A percentile compares a stretch with the other conserved stretches of the same genome.
Evolutionary conservation across 2,113 vertebrate genomes (phyloP).

Genomic region (Dunckerocampus dactyliophorus): DNA sequence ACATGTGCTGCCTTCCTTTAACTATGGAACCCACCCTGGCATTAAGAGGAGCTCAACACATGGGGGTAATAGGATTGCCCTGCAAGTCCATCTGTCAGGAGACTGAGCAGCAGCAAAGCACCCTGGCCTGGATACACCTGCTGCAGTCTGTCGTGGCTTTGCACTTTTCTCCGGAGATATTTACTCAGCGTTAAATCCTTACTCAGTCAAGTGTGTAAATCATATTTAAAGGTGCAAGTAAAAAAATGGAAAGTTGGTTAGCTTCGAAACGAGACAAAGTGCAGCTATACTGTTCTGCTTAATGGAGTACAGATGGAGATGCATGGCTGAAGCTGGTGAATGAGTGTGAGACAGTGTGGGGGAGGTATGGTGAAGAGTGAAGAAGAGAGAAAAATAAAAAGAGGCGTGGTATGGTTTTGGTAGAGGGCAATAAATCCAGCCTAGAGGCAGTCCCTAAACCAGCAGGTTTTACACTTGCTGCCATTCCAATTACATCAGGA

Average conservation of each 20-base stretch:
- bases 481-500: slow-evolving; percentile 70
- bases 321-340: slow-evolving; percentile 35
- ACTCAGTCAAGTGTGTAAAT: slow-evolving; percentile 32
- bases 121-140: slow-evolving; percentile 49
- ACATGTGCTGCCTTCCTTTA: slow-evolving; percentile 52
- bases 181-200: slow-evolving; percentile 36
- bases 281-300: slow-evolving; percentile 23
- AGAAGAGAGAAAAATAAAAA: slow-evolving; percentile 71
- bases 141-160: slow-evolving; percentile 40
- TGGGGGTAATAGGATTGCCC: slow-evolving; percentile 81
- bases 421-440: slow-evolving; percentile 83
- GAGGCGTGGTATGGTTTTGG: slow-evolving; percentile 79
- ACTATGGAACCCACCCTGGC: slow-evolving; percentile 67
- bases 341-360: slow-evolving; percentile 42
- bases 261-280: slow-evolving; percentile 38
- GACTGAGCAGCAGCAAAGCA: slow-evolving; percentile 51
- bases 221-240: slow-evolving; percentile 14
- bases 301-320: slow-evolving; percentile 59
- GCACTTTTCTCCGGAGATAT: slow-evolving; percentile 37
- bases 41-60: slow-evolving; percentile 77
- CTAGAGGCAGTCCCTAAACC: slow-evolving; percentile 78
- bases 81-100: slow-evolving; percentile 64
- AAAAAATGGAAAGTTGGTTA: slow-evolving; percentile 27
- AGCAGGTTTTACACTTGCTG: slow-evolving; percentile 67
- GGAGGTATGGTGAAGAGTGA: slow-evolving; percentile 38